Evolutionary conservation across 2,113 vertebrate species (phyloP).

Genomic region (Eleginops maclovinus): DNA sequence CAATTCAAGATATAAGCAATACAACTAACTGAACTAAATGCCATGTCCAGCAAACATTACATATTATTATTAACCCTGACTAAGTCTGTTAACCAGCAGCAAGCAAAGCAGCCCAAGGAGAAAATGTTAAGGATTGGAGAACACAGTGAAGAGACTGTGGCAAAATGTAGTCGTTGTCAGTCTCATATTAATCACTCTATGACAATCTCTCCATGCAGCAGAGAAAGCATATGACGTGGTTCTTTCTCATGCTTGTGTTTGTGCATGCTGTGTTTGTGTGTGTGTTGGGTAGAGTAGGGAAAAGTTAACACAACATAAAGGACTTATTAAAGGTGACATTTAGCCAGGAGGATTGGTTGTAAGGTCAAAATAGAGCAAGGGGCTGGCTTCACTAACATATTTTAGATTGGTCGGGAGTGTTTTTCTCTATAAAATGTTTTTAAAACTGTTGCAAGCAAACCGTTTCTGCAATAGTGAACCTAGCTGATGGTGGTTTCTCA

Average conservation of each 20-base stretch:
- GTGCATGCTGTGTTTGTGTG: slow-evolving; percentile 40
- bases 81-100: slow-evolving; percentile 53
- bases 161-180: slow-evolving; percentile 34
- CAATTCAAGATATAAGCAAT: slow-evolving; percentile 60
- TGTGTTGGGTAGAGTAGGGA: slow-evolving; percentile 24
- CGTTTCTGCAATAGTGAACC: too few relatives aligned
- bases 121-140: slow-evolving; percentile 65
- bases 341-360: background rate
- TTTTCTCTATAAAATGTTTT: too few relatives aligned
- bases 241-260: slow-evolving; percentile 41
- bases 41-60: slow-evolving; percentile 47
- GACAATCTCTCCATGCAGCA: slow-evolving; percentile 62
- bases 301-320: slow-evolving; percentile 12
- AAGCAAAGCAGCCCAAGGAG: slow-evolving; percentile 71
- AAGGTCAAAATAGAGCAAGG: background rate
- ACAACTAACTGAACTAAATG: slow-evolving; percentile 43
- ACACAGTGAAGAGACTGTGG: slow-evolving; percentile 43
- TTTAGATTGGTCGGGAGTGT: background rate
- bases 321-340: background rate
- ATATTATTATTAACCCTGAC: slow-evolving; percentile 19
- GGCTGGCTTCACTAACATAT: background rate
- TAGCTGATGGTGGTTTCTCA: too few relatives aligned
- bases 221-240: slow-evolving; percentile 40
- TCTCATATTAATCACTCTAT: slow-evolving; percentile 50
- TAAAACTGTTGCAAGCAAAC: too few relatives aligned